phyloP scores from a whole-genome alignment of 2,888 invertebrate genomes.

The Cepaea hortensis region DNA sequence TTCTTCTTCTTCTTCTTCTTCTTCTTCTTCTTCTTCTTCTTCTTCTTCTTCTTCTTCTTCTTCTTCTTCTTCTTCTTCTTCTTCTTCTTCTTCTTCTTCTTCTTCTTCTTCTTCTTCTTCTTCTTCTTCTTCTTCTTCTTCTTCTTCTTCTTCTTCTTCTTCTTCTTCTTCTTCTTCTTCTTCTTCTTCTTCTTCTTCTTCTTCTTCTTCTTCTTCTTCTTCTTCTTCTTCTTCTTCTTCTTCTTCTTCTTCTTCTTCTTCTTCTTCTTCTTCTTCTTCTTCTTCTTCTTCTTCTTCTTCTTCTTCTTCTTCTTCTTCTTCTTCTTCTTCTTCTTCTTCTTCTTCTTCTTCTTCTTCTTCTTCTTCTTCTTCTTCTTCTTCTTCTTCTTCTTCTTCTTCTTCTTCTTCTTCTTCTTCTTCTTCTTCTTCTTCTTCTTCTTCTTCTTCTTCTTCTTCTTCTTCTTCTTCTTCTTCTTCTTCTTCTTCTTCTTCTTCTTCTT shows the following conservation, averaged over 20 bases:
- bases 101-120: neutral
- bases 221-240: neutral
- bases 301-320: slow-evolving; percentile 6
- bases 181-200: slow-evolving; percentile 5
- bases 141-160: neutral
- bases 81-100: slow-evolving; percentile 16
- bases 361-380: slow-evolving; percentile 8
- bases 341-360: neutral
- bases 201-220: neutral
- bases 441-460: neutral
- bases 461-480: neutral
- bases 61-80: slow-evolving; percentile 34
- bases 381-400: neutral
- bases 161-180: neutral
- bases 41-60: slow-evolving; percentile 30
- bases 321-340: neutral
- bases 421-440: neutral
- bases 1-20: slow-evolving; percentile 29
- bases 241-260: slow-evolving; percentile 3
- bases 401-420: neutral
- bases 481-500: neutral
- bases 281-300: neutral
- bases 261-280: slow-evolving; percentile 14
- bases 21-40: slow-evolving; percentile 25
- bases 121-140: slow-evolving; percentile 8